Conservation (phyloP, 2,113 vertebrate species). For the Takifugu bimaculatus region DNA sequence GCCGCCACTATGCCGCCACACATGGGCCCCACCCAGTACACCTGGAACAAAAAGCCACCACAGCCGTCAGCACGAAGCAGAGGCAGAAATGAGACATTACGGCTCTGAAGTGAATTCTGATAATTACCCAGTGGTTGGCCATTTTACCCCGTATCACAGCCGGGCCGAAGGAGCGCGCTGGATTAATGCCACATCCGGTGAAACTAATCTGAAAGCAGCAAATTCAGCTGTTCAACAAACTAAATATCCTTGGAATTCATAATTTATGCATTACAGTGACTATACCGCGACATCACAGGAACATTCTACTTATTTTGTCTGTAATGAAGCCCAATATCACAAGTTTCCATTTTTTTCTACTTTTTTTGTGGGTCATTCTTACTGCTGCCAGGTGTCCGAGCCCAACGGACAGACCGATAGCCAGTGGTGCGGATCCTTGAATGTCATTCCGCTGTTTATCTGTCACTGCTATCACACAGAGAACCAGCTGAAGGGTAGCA, state of each 20-base stretch:
- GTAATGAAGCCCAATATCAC: too few species aligned
- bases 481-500: conserved; percentile 85
- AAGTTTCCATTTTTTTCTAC: too few species aligned
- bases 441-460: conserved; percentile 81
- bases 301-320: too few species aligned
- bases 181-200: conserved; percentile 87
- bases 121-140: conserved; percentile 81
- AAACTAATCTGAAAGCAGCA: conserved; percentile 80
- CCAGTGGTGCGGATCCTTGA: conserved; percentile 79
- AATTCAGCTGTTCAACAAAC: conserved; percentile 1
- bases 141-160: conserved; percentile 76
- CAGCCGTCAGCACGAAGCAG: neutral
- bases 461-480: conserved; percentile 86
- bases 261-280: neutral
- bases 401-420: conserved; percentile 84
- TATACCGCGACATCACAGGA: too few species aligned
- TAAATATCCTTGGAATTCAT: neutral
- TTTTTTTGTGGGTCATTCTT: conserved; percentile 39
- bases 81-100: neutral
- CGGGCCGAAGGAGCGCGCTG: conserved; percentile 85
- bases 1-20: conserved; percentile 56
- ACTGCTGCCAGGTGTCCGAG: conserved; percentile 86
- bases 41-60: conserved; percentile 29
- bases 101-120: neutral
- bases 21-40: conserved; percentile 67